These are phyloP conservation scores for Triplophysa yarkandensis DNA, from an alignment of 2,797 vertebrate species.

Conservation along the genomic window DNA sequence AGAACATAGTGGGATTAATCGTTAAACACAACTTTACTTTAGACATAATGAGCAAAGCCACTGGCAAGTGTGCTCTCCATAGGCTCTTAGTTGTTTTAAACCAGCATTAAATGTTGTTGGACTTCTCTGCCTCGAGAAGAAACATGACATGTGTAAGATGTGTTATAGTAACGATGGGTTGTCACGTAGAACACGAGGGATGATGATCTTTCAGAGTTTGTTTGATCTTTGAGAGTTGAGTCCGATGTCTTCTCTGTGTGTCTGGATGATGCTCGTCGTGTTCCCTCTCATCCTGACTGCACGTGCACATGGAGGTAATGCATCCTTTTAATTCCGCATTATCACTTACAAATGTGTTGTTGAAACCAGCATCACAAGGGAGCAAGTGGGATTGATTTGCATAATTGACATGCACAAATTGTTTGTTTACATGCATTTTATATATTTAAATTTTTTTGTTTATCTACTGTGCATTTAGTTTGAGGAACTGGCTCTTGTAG, in stretches of 20 bases:
- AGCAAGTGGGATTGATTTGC: not conserved
- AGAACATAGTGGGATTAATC: not conserved
- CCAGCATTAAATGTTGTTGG: not conserved
- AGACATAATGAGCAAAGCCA: not conserved
- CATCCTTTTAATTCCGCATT: not conserved
- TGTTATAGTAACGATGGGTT: not conserved
- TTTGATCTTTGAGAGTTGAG: conserved; percentile 28
- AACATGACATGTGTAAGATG: not conserved
- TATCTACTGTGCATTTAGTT: no score
- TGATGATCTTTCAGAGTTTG: conserved; percentile 16
- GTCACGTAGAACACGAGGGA: conserved; percentile 28
- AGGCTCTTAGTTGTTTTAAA: not conserved
- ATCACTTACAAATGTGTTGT: not conserved
- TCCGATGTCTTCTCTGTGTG: conserved; percentile 50
- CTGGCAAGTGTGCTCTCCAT: no score
- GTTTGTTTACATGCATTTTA: not conserved
- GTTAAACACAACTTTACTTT: not conserved
- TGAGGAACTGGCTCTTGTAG: no score
- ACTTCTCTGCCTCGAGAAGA: not conserved
- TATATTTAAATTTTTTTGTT: no score
- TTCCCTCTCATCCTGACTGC: conserved; percentile 32
- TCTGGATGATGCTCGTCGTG: conserved; percentile 24
- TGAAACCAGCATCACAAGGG: not conserved
- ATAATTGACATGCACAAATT: not conserved
- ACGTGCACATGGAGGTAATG: conserved; percentile 35